Evolutionary conservation across 2,113 vertebrate genomes (phyloP).

Genomic region (Antigone vipio): DNA sequence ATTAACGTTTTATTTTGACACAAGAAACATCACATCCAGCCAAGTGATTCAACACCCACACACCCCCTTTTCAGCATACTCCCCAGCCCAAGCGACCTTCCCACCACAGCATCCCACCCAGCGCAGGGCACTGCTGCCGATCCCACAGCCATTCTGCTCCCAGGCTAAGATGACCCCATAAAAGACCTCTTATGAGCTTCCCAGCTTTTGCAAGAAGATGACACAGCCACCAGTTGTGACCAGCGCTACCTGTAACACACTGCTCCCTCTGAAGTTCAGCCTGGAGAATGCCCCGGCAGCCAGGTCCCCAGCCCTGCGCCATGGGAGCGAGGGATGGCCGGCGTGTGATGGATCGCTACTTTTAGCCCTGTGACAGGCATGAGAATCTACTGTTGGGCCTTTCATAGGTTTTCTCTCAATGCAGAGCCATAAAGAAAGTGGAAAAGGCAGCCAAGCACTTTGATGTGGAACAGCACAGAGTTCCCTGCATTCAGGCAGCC

Average conservation of each 20-base stretch:
- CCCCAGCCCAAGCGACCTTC: neutral
- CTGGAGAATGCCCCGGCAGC: fast-evolving
- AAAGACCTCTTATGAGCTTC: neutral
- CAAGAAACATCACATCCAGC: neutral
- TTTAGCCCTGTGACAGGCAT: neutral
- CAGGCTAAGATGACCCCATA: neutral
- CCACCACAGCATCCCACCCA: neutral
- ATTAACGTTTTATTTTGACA: neutral
- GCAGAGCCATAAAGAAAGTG: neutral
- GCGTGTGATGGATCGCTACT: neutral
- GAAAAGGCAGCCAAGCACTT: neutral
- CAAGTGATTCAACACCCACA: neutral
- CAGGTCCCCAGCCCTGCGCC: fast-evolving
- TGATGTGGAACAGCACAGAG: slow-evolving; percentile 7
- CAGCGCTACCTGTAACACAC: fast-evolving
- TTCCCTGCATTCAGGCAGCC: neutral
- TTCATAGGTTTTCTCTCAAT: slow-evolving; percentile 7
- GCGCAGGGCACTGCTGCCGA: neutral
- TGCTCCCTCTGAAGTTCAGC: neutral
- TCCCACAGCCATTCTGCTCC: neutral
- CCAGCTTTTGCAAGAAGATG: neutral
- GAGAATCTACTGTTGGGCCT: neutral
- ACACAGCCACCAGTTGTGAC: neutral
- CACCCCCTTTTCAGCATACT: neutral
- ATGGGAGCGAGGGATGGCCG: neutral